Evolutionary conservation across 2,797 vertebrate genomes (phyloP).

Genomic region (Xenentodon cancila): DNA sequence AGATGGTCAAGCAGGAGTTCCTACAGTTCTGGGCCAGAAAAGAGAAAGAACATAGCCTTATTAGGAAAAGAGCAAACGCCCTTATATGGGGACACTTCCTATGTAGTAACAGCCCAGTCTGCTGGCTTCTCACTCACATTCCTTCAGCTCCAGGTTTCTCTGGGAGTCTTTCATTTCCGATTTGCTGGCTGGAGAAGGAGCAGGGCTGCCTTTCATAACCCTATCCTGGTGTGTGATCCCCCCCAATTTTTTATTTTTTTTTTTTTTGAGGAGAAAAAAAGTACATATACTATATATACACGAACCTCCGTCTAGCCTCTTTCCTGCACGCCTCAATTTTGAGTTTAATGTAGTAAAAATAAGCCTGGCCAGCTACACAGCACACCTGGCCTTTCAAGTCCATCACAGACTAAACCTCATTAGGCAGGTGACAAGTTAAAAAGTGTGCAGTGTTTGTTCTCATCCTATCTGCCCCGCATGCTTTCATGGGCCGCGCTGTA

Average conservation of each 20-base stretch:
- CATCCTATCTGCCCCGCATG: constrained; percentile 23
- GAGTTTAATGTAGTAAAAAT: constrained; percentile 90
- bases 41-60: constrained; percentile 78
- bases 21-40: constrained; percentile 73
- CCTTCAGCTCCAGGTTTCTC: constrained; percentile 87
- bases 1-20: constrained; percentile 53
- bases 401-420: constrained; percentile 79
- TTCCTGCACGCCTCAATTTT: constrained; percentile 90
- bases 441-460: constrained; percentile 61
- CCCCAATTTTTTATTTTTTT: too few species aligned
- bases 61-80: constrained; percentile 82
- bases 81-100: constrained; percentile 95
- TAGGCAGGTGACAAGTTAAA: constrained; percentile 74
- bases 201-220: constrained; percentile 90
- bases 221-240: constrained; percentile 92
- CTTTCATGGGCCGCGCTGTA: constrained; percentile 34
- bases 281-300: too few species aligned
- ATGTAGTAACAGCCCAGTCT: constrained; percentile 89
- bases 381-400: constrained; percentile 87
- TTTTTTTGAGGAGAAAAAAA: too few species aligned
- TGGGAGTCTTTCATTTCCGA: constrained; percentile 96
- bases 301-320: constrained; percentile 91
- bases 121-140: constrained; percentile 90
- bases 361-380: constrained; percentile 78
- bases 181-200: constrained; percentile 89